Evolutionary conservation across 2,888 invertebrate genomes (phyloP).

Genomic region (Campoplex nolae): DNA sequence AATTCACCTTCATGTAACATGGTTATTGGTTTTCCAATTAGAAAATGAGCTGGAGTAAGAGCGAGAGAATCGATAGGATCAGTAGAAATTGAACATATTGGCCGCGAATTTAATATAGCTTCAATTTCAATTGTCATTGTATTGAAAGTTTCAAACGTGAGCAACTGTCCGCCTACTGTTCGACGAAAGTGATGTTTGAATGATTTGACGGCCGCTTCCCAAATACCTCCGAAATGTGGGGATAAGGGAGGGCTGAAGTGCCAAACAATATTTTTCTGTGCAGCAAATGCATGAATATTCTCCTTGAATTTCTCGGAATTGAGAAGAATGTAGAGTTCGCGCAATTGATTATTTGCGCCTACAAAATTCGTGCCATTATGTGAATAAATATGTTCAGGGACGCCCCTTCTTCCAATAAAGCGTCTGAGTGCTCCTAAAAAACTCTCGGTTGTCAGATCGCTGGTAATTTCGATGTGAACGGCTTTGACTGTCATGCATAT

Average conservation of each 20-base stretch:
- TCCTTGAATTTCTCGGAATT: constrained; percentile 41
- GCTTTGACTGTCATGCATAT: constrained; percentile 60
- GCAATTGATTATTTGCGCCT: constrained; percentile 63
- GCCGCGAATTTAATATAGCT: constrained; percentile 59
- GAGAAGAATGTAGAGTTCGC: constrained; percentile 45
- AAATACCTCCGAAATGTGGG: too few species aligned
- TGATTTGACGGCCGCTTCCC: too few species aligned
- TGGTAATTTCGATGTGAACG: constrained; percentile 51
- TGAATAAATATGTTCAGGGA: constrained; percentile 50
- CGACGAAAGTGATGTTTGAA: constrained; percentile 66
- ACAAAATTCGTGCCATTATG: constrained; percentile 66
- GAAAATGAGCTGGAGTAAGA: constrained; percentile 74
- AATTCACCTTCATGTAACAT: constrained; percentile 67
- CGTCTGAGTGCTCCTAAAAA: constrained; percentile 60
- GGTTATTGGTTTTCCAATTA: constrained; percentile 71
- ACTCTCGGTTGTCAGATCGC: constrained; percentile 53
- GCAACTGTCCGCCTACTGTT: constrained; percentile 19
- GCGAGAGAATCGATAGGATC: constrained; percentile 64
- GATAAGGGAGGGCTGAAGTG: too few species aligned
- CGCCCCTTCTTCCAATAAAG: constrained; percentile 55
- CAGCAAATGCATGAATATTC: constrained; percentile 20
- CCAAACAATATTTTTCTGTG: constrained; percentile 33
- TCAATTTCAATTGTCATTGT: constrained; percentile 62
- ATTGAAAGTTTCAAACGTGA: constrained; percentile 56
- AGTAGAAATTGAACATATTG: constrained; percentile 52